Evolutionary conservation across 2,888 invertebrate genomes (phyloP), one percentile per base, ranked within the genome.

Genomic region (Stenchaetothrips biformis): DNA sequence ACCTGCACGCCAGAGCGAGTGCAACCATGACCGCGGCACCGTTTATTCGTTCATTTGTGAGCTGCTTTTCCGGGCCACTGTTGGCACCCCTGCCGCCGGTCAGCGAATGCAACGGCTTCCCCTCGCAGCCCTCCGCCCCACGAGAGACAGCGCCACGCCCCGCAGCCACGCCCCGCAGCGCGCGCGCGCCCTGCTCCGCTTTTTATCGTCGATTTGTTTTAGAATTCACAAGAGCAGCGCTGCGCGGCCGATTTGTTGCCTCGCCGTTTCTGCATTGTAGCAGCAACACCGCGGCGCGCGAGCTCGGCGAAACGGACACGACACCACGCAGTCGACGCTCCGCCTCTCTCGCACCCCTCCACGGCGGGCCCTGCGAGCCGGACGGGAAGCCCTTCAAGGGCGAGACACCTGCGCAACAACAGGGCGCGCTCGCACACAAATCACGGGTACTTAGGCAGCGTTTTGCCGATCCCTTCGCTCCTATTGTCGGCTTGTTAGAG

Each of bases 171-270:
- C 59, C 37, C 6, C 59, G 67, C 67, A 67, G 67, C 67, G 21
- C 67, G 6, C 9, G 67, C 49, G 13, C 53, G 6, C 53, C 53
- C 13, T 9, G 16, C 6, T 53, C 53, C 13, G 16, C 6, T 9
- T 11, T 74, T 74, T 74, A 74, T 74, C 21, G 67, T 11, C 67
- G 21, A 74, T 74, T 74, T 74, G 67, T 74, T 74, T 74, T 74
- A 74, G 25, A 74, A 74, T 74, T 74, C 67, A 74, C 25, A 74
- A 7, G 67, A 25, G 67, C 67, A 9, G 0, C 8, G 67, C 67
- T 53, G 9, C 11, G 21, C 7, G 67, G 67, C 37, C 37, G 4
- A 37, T 37, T 37, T 37, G 37, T 37, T 37, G 37, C 37, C n/a
- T n/a, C n/a, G n/a, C 53, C 53, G 53, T 53, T 53, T 13, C 13